Conservation (phyloP, 2,888 invertebrate species). For the Formica aserva region DNA sequence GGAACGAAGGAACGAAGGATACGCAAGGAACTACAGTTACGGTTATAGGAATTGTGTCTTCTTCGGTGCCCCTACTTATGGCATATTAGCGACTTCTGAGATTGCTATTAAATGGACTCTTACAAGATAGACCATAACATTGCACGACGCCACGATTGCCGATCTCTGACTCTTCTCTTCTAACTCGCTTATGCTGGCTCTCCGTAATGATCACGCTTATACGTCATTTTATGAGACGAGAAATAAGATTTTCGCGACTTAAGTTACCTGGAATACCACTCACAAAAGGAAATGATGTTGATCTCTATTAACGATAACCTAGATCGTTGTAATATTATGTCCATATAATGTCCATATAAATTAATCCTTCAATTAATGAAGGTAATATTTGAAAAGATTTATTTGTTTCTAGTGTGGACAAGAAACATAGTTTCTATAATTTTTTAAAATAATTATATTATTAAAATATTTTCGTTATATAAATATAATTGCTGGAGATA, state of each 20-base stretch:
- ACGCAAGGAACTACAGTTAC: conserved; percentile 71
- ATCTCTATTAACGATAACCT: neutral
- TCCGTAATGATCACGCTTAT: conserved; percentile 55
- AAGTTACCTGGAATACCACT: neutral
- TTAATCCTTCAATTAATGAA: neutral
- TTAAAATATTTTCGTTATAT: neutral
- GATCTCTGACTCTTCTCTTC: conserved; percentile 57
- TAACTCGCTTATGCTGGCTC: conserved; percentile 28
- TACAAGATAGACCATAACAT: conserved; percentile 73
- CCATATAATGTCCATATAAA: neutral
- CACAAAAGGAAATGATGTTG: conserved; percentile 1
- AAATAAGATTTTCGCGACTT: conserved; percentile 22
- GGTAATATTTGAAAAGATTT: neutral
- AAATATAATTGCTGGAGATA: neutral
- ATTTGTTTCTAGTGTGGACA: neutral
- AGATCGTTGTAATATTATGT: neutral
- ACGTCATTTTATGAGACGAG: conserved; percentile 56
- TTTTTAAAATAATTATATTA: neutral
- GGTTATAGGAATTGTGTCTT: conserved; percentile 70
- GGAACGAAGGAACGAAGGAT: conserved; percentile 55
- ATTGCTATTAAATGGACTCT: conserved; percentile 69
- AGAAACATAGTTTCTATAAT: neutral
- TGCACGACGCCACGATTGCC: conserved; percentile 71
- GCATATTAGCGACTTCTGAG: conserved; percentile 77
- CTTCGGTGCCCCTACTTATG: conserved; percentile 66